Evolutionary conservation across 2,797 vertebrate genomes (phyloP).

Genomic region (Falco biarmicus): DNA sequence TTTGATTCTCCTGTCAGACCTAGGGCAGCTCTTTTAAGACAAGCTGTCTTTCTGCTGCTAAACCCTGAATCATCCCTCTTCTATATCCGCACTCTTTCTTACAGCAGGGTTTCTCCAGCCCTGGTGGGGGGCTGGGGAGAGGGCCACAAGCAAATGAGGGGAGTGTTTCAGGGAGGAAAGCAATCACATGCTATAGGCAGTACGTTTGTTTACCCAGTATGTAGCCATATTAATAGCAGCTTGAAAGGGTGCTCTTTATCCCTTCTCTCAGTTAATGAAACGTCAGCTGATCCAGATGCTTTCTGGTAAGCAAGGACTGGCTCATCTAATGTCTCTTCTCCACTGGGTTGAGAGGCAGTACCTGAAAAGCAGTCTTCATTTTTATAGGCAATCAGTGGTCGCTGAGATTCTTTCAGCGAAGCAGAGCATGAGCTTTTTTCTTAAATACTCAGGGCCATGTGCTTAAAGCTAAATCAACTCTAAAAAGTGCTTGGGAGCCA

Average conservation of each 20-base stretch:
- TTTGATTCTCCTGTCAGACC: not conserved
- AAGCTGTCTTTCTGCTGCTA: not conserved
- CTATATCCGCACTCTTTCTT: not conserved
- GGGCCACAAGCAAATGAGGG: not conserved
- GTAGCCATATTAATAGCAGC: not conserved
- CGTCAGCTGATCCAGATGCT: not conserved
- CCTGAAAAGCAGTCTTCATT: not conserved
- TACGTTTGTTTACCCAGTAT: not conserved
- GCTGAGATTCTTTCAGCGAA: not conserved
- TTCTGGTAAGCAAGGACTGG: not conserved
- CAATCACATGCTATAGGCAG: not conserved
- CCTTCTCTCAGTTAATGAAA: not conserved
- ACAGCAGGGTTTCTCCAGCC: not conserved
- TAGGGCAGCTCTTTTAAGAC: not conserved
- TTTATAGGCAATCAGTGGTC: not conserved
- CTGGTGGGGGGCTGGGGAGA: not conserved
- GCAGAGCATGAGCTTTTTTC: not conserved
- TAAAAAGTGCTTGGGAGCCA: not conserved
- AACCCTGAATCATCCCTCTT: not conserved
- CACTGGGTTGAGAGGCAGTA: not conserved
- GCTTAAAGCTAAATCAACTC: not conserved
- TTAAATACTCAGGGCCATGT: not conserved
- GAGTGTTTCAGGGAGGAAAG: not conserved
- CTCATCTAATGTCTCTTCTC: not conserved
- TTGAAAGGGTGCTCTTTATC: not conserved